phyloP scores from a whole-genome alignment of 2,113 vertebrate species.

The Bujurquina vittata region DNA sequence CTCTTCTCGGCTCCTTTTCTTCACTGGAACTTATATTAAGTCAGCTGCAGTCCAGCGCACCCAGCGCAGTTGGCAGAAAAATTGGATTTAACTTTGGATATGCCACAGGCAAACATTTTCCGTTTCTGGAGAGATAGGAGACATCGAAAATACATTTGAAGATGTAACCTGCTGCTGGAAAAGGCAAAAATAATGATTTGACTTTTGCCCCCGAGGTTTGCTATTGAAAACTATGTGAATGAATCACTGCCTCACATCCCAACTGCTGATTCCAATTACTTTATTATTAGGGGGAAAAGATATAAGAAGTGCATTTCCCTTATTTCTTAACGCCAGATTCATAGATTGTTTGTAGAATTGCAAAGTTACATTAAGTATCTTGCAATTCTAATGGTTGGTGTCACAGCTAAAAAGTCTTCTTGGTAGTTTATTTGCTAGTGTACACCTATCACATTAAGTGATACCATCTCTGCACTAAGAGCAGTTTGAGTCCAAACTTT shows the following conservation, averaged over 20 bases:
- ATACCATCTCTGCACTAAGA: conserved; percentile 1
- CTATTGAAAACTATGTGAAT: neutral
- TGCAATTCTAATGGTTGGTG: neutral
- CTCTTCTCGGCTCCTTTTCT: neutral
- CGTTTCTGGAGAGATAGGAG: conserved; percentile 7
- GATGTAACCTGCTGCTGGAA: neutral
- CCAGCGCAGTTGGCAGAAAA: neutral
- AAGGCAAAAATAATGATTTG: conserved; percentile 12
- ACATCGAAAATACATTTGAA: conserved; percentile 22
- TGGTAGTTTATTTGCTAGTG: neutral
- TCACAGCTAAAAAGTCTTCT: neutral
- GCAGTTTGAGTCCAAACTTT: conserved; percentile 21
- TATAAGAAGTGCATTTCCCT: neutral
- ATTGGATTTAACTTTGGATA: conserved; percentile 28
- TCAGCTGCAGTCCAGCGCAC: conserved; percentile 18
- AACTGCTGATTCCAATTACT: neutral
- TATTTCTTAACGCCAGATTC: neutral
- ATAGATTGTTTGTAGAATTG: neutral
- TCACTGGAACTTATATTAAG: neutral
- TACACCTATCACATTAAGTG: neutral
- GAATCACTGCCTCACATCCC: neutral
- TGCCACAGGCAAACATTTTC: conserved; percentile 15
- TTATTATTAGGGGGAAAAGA: neutral
- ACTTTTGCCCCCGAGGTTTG: neutral
- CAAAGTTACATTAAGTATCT: neutral